These are phyloP conservation scores for Chrysodeixis includens DNA, from an alignment of 2,888 invertebrate genomes.

Conservation along the genomic window DNA sequence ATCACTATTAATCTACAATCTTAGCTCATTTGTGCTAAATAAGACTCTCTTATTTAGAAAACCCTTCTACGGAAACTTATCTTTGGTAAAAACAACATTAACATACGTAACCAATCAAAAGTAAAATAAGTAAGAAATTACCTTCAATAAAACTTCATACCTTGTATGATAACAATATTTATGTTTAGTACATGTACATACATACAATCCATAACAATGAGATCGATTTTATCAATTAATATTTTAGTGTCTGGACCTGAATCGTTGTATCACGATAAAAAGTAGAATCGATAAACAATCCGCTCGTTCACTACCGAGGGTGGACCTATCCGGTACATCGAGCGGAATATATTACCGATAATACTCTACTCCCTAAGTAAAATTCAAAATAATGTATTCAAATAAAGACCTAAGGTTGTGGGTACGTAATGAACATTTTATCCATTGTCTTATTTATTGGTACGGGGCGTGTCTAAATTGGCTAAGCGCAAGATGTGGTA, in stretches of 20 bases:
- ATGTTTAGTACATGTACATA: conserved; percentile 80
- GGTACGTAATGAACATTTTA: conserved; percentile 58
- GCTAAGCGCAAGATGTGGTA: conserved; percentile 73
- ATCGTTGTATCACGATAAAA: conserved; percentile 77
- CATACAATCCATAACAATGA: conserved; percentile 86
- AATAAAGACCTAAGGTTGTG: conserved; percentile 54
- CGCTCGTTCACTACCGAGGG: conserved; percentile 36
- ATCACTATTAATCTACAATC: conserved; percentile 71
- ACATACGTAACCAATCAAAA: conserved; percentile 76
- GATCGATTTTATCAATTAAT: conserved; percentile 84
- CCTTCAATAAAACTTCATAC: conserved; percentile 83
- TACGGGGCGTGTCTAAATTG: conserved; percentile 68
- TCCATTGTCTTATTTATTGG: conserved; percentile 65
- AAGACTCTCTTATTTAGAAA: conserved; percentile 67
- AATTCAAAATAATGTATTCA: conserved; percentile 52
- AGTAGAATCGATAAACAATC: conserved; percentile 55
- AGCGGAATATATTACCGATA: conserved; percentile 55
- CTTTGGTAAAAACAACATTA: conserved; percentile 85
- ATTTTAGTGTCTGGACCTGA: conserved; percentile 77
- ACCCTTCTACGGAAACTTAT: conserved; percentile 80
- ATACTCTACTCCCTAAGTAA: conserved; percentile 42
- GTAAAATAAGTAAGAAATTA: conserved; percentile 68
- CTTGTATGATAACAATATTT: conserved; percentile 89
- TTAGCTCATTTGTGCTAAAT: conserved; percentile 65
- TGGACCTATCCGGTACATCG: conserved; percentile 33